A percentile compares a stretch with the other conserved stretches of the same genome.
These are phyloP conservation scores for Rugalucina vietnamica DNA, from an alignment of 2,888 invertebrate species.

Conservation along the genomic window DNA sequence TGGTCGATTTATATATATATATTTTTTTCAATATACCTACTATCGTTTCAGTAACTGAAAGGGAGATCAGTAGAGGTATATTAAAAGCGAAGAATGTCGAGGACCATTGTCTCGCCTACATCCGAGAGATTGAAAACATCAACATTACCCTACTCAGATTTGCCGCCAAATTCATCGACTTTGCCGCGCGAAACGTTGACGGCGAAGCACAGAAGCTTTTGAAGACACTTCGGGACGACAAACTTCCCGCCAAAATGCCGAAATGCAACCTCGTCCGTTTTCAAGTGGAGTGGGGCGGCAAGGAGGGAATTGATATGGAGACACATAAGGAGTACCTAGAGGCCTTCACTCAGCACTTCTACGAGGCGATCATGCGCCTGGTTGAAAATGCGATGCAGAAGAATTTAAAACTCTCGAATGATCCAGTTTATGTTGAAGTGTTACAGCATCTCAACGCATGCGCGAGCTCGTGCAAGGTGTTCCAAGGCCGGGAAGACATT, in stretches of 20 bases:
- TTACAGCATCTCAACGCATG: slow-evolving; percentile 95
- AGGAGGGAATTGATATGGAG: slow-evolving; percentile 93
- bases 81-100: slow-evolving; percentile 96
- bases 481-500: slow-evolving; percentile 96
- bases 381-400: slow-evolving; percentile 98
- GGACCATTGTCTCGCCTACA: slow-evolving; percentile 97
- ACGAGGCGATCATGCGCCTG: slow-evolving; percentile 90
- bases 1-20: no score
- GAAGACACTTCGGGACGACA: slow-evolving; percentile 94
- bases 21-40: no score
- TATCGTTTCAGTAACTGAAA: slow-evolving; percentile 92
- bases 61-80: slow-evolving; percentile 98
- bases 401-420: slow-evolving; percentile 93
- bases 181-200: slow-evolving; percentile 90
- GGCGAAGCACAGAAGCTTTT: slow-evolving; percentile 95
- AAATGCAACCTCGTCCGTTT: slow-evolving; percentile 76
- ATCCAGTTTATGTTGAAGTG: slow-evolving; percentile 78
- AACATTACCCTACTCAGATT: slow-evolving; percentile 93
- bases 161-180: slow-evolving; percentile 97
- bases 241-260: slow-evolving; percentile 88
- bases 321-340: slow-evolving; percentile 95
- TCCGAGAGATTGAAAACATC: slow-evolving; percentile 97
- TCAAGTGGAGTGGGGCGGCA: slow-evolving; percentile 98
- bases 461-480: slow-evolving; percentile 93
- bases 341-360: slow-evolving; percentile 94